Percentiles rank a stretch among this genome's conserved stretches.
Evolutionary conservation across 2,888 invertebrate genomes (phyloP).

Genomic region (Conomelus anceps): DNA sequence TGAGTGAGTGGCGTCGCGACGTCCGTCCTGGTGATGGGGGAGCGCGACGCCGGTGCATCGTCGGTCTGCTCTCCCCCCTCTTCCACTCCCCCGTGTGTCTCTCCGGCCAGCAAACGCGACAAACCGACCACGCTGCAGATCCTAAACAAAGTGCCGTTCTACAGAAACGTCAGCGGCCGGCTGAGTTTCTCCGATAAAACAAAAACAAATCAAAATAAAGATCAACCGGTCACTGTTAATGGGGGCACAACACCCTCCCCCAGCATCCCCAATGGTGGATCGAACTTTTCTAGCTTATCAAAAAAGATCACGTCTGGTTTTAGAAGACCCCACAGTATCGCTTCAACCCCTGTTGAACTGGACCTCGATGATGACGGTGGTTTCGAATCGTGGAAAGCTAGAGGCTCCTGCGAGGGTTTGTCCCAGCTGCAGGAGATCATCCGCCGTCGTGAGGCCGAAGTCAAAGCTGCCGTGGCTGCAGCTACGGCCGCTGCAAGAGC

Average conservation of each 20-base stretch:
- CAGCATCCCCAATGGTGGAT: constrained; percentile 24
- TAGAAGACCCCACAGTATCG: constrained; percentile 39
- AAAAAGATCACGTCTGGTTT: constrained; percentile 30
- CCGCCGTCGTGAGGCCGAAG: constrained; percentile 22
- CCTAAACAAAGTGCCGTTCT: constrained; percentile 42
- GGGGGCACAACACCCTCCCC: constrained; percentile 1
- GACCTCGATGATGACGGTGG: constrained; percentile 39
- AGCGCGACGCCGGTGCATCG: constrained; percentile 20
- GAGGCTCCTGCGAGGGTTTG: constrained; percentile 34
- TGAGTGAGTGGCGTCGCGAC: background rate
- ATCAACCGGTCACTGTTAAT: constrained; percentile 12
- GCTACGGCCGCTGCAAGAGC: constrained; percentile 27
- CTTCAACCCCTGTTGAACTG: constrained; percentile 40
- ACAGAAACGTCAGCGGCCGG: constrained; percentile 43
- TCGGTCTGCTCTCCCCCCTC: background rate
- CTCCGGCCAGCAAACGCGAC: constrained; percentile 20
- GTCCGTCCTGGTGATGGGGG: constrained; percentile 22
- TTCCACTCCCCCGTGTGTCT: background rate
- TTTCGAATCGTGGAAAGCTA: constrained; percentile 35
- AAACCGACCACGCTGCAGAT: constrained; percentile 29
- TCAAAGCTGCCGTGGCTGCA: constrained; percentile 21
- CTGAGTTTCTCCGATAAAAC: constrained; percentile 30
- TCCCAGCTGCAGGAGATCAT: constrained; percentile 31
- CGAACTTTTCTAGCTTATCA: constrained; percentile 18
- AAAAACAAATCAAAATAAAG: background rate